These are phyloP conservation scores for Dallia pectoralis DNA, from an alignment of 2,797 vertebrate species.

Conservation along the genomic window DNA sequence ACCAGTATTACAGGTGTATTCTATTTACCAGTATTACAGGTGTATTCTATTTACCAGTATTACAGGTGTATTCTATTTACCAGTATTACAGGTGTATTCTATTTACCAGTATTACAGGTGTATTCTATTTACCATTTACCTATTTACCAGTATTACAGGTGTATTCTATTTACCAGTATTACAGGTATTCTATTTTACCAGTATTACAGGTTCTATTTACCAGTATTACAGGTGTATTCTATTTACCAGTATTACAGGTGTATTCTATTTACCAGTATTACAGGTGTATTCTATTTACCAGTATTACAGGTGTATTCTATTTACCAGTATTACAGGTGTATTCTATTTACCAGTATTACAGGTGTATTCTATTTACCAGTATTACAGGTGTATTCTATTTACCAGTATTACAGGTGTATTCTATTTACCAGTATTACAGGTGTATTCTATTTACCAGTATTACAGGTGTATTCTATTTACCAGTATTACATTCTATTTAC, in stretches of 20 bases:
- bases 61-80: slow-evolving; percentile 95
- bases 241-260: slow-evolving; percentile 76
- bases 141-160: too few species aligned
- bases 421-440: too few species aligned
- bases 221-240: too few species aligned
- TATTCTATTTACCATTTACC: too few species aligned
- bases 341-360: slow-evolving; percentile 80
- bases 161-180: slow-evolving; percentile 94
- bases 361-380: too few species aligned
- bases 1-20: slow-evolving; percentile 97
- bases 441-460: slow-evolving; percentile 87
- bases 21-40: slow-evolving; percentile 92
- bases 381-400: too few species aligned
- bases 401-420: slow-evolving; percentile 79
- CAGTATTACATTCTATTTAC: too few species aligned
- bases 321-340: too few species aligned
- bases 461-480: too few species aligned
- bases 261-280: too few species aligned
- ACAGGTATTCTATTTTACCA: too few species aligned
- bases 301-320: slow-evolving; percentile 78
- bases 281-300: too few species aligned
- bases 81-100: slow-evolving; percentile 97
- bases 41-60: slow-evolving; percentile 96
- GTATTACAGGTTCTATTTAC: slow-evolving; percentile 80
- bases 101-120: slow-evolving; percentile 95